phyloP scores from a whole-genome alignment of 2,113 vertebrate genomes.

The Acrocephalus kingi region DNA sequence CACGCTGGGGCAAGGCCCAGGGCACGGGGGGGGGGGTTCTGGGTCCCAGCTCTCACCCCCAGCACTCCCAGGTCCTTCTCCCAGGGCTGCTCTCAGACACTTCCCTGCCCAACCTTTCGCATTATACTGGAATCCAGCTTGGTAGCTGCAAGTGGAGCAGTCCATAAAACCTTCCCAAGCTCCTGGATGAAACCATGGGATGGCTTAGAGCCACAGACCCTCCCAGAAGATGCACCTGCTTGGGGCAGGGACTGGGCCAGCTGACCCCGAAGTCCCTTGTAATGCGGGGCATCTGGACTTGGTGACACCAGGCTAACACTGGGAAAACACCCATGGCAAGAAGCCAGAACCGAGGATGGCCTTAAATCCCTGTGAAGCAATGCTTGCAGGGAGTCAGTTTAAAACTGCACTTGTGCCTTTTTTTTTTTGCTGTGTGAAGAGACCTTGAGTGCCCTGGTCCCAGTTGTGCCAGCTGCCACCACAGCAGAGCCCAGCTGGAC shows the following conservation, averaged over 20 bases:
- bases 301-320: neutral
- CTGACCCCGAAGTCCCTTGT: neutral
- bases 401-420: neutral
- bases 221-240: neutral
- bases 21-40: neutral
- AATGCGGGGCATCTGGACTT: no score
- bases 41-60: neutral
- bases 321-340: neutral
- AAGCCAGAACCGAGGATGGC: neutral
- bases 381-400: neutral
- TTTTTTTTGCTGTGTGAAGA: neutral
- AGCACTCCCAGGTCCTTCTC: neutral
- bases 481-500: neutral
- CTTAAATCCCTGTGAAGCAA: neutral
- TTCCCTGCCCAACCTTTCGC: accelerated
- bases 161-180: neutral
- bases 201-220: neutral
- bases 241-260: neutral
- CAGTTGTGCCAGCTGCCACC: neutral
- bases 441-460: neutral
- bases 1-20: neutral
- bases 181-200: neutral
- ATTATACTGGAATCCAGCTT: neutral
- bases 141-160: neutral
- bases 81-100: neutral